A percentile compares a stretch with the other conserved stretches of the same genome.
Evolutionary conservation across 2,797 vertebrate genomes (phyloP).

Genomic region (Diglossa cyanea): DNA sequence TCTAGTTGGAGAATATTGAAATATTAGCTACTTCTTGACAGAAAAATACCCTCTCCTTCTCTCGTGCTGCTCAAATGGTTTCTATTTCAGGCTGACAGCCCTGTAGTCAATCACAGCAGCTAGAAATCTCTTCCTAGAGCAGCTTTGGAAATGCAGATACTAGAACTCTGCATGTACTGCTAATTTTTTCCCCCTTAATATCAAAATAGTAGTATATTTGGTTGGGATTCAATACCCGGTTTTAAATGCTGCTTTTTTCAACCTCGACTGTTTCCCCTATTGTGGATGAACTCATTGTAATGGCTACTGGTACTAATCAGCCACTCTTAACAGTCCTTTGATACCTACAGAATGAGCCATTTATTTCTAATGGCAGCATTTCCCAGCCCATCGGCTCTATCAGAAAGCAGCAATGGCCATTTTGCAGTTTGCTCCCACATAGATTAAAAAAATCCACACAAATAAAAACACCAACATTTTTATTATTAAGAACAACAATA

Average conservation of each 20-base stretch:
- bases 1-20: background rate
- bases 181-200: background rate
- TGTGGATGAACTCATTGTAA: background rate
- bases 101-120: background rate
- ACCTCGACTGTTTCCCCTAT: background rate
- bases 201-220: background rate
- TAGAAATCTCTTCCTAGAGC: background rate
- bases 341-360: background rate
- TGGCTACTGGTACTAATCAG: background rate
- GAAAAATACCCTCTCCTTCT: slow-evolving; percentile 10
- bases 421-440: background rate
- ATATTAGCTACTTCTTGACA: background rate
- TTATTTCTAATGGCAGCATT: background rate
- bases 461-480: background rate
- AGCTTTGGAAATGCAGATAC: background rate
- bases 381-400: background rate
- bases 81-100: background rate
- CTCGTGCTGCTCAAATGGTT: background rate
- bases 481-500: background rate
- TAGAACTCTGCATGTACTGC: background rate
- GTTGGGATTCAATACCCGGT: background rate
- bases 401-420: background rate
- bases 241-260: background rate
- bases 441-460: background rate
- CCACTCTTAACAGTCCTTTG: background rate